Conservation (phyloP, 2,888 invertebrate genomes). For the Andrena marginata region DNA sequence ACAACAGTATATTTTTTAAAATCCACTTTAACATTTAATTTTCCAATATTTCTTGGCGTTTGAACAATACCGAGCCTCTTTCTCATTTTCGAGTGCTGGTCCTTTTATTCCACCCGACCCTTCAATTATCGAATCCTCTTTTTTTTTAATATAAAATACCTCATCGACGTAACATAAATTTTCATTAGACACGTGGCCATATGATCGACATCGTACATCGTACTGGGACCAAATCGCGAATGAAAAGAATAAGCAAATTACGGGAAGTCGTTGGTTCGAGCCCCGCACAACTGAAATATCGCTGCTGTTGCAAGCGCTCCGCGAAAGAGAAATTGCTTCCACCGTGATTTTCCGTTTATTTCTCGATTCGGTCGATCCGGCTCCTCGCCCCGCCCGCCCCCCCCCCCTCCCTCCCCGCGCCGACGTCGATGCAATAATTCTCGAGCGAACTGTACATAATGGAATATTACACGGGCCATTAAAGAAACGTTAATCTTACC, state of each 20-base stretch:
- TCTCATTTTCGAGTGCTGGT: no score
- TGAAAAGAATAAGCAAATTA: slow-evolving; percentile 2
- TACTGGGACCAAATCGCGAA: background rate
- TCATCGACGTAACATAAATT: no score
- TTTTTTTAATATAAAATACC: no score
- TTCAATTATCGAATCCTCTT: no score
- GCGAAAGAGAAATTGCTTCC: slow-evolving; percentile 35
- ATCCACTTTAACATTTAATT: no score
- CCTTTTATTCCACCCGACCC: no score
- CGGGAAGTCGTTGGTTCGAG: background rate
- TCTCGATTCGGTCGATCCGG: slow-evolving; percentile 52
- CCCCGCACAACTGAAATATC: slow-evolving; percentile 7
- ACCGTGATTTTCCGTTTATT: slow-evolving; percentile 44
- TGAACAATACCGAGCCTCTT: no score
- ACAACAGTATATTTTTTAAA: no score
- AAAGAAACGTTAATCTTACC: slow-evolving; percentile 84
- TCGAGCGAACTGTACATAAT: slow-evolving; percentile 78
- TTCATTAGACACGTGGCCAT: no score
- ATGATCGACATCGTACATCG: no score
- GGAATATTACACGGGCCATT: slow-evolving; percentile 85
- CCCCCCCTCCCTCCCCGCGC: slow-evolving; percentile 6
- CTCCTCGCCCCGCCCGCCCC: background rate
- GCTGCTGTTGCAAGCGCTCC: slow-evolving; percentile 3
- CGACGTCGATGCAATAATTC: slow-evolving; percentile 73
- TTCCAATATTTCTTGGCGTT: no score